Percentiles rank a stretch among this genome's conserved stretches.
Evolutionary conservation across 1,140 invertebrate genomes (phyloP).

Genomic region (Triops longicaudatus): DNA sequence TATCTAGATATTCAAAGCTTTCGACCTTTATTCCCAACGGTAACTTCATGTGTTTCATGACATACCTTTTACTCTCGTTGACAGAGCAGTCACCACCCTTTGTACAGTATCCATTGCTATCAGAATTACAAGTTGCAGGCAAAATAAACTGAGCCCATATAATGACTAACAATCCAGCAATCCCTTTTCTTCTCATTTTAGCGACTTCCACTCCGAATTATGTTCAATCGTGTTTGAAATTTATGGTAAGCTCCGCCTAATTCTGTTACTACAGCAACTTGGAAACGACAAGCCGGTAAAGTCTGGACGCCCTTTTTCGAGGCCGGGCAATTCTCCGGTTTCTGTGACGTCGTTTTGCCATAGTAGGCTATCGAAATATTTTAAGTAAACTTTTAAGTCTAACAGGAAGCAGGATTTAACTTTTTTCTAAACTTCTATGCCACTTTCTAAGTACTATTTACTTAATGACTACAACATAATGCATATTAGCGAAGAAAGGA

Average conservation of each 20-base stretch:
- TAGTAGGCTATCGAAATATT: too few relatives aligned
- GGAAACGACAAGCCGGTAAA: not conserved
- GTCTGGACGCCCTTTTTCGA: too few relatives aligned
- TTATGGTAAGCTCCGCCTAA: not conserved
- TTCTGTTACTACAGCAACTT: not conserved
- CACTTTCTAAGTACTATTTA: too few relatives aligned
- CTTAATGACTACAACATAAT: too few relatives aligned
- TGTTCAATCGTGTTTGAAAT: not conserved
- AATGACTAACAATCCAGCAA: too few relatives aligned
- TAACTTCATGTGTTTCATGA: not conserved
- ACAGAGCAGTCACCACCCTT: not conserved
- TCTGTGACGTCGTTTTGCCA: too few relatives aligned
- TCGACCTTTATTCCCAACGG: not conserved
- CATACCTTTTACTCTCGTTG: not conserved
- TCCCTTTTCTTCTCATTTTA: not conserved
- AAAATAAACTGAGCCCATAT: not conserved
- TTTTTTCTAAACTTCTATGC: too few relatives aligned
- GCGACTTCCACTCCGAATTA: not conserved
- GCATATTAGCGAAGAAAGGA: too few relatives aligned
- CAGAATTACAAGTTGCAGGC: not conserved
- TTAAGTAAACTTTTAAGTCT: too few relatives aligned
- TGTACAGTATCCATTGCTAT: not conserved
- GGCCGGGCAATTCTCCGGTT: too few relatives aligned
- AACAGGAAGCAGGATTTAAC: too few relatives aligned
- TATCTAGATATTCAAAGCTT: slow-evolving; percentile 45